These are phyloP conservation scores for Drosophila suboccidentalis DNA, from an alignment of 2,888 invertebrate species.

Conservation along the genomic window DNA sequence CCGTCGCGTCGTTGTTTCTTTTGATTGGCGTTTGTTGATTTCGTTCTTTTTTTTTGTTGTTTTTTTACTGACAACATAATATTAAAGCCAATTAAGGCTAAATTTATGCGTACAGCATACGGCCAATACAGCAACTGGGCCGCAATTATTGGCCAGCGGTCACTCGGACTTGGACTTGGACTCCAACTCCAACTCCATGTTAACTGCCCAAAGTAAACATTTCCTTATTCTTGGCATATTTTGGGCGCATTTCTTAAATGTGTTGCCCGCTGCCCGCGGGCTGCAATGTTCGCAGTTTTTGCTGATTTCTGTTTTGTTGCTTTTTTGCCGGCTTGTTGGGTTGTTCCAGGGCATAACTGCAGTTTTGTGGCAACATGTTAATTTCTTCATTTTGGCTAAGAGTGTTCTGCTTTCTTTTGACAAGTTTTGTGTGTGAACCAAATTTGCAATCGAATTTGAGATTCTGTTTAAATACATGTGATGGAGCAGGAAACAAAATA, in stretches of 20 bases:
- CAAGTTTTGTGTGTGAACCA: conserved; percentile 17
- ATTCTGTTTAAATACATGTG: conserved; percentile 1
- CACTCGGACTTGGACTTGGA: conserved; percentile 3
- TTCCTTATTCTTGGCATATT: conserved; percentile 74
- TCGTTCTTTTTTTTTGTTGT: conserved; percentile 28
- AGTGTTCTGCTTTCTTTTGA: conserved; percentile 12
- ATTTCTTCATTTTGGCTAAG: conserved; percentile 68
- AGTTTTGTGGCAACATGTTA: conserved; percentile 76
- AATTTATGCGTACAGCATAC: conserved; percentile 78
- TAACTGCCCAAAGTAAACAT: conserved; percentile 77
- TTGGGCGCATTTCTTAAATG: conserved; percentile 70
- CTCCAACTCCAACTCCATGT: conserved; percentile 40
- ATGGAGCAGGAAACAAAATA: not conserved
- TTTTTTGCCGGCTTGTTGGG: conserved; percentile 28
- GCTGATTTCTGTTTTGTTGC: conserved; percentile 30
- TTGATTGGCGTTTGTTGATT: conserved; percentile 72
- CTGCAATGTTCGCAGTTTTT: conserved; percentile 30
- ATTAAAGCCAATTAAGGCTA: conserved; percentile 81
- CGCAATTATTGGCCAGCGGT: conserved; percentile 42
- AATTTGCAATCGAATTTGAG: conserved; percentile 4
- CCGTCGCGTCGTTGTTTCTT: conserved; percentile 56
- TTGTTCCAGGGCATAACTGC: conserved; percentile 68
- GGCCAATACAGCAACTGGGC: conserved; percentile 55
- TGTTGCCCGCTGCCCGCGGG: conserved; percentile 40
- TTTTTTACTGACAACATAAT: conserved; percentile 77